A percentile compares a stretch with the other conserved stretches of the same genome.
Evolutionary conservation across 2,888 invertebrate species (phyloP).

Genomic region (Mythimna albipuncta): DNA sequence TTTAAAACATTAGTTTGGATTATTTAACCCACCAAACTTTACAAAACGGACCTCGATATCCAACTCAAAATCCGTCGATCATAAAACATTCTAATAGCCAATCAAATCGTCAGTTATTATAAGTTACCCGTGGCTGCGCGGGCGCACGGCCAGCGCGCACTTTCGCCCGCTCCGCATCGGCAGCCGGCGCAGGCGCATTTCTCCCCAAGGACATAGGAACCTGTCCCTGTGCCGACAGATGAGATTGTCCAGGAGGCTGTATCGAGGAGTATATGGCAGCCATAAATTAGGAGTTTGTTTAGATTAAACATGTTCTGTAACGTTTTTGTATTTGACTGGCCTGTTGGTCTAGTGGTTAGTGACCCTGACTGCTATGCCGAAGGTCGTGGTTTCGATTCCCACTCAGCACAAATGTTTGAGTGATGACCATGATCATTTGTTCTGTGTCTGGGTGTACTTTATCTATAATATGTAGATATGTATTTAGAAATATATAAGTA

Average conservation of each 20-base stretch:
- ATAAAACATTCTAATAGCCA: constrained; percentile 46
- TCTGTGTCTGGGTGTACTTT: too few species aligned
- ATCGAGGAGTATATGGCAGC: constrained; percentile 28
- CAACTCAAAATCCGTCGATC: constrained; percentile 19
- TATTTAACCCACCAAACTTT: background rate
- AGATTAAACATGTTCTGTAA: background rate
- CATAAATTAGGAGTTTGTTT: constrained; percentile 21
- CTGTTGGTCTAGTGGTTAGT: too few species aligned
- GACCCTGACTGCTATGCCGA: too few species aligned
- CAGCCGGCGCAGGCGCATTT: constrained; percentile 70
- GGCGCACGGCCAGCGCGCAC: constrained; percentile 58
- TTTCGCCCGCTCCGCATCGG: constrained; percentile 68
- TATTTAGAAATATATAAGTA: too few species aligned
- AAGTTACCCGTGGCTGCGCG: constrained; percentile 35
- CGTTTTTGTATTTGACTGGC: background rate
- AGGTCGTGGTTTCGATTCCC: too few species aligned
- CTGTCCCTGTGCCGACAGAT: constrained; percentile 60
- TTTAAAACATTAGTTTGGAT: too few species aligned
- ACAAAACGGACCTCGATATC: constrained; percentile 5
- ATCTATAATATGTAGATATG: too few species aligned
- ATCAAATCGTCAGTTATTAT: constrained; percentile 44
- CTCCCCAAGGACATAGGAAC: constrained; percentile 74
- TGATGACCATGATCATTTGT: too few species aligned
- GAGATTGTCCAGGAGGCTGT: constrained; percentile 33
- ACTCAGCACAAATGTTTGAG: too few species aligned